Conservation (phyloP, 2,113 vertebrate species). For the Rhegmatorhina hoffmannsi region DNA sequence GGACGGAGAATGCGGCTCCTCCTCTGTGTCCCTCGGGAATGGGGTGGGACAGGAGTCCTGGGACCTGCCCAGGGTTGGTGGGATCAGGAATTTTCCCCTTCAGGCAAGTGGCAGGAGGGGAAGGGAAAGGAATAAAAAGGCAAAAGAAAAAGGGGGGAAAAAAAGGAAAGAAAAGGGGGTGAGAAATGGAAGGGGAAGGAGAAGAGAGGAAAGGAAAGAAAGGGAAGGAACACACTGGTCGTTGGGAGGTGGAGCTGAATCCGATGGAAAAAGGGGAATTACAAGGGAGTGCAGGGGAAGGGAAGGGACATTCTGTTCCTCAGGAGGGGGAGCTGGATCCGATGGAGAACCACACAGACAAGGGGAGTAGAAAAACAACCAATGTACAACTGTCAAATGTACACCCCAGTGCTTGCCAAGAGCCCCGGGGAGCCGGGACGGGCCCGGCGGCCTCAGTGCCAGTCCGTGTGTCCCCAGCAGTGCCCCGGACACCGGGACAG, state of each 20-base stretch:
- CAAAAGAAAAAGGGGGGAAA: not conserved
- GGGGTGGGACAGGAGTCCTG: accelerated
- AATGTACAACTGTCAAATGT: constrained; percentile 55
- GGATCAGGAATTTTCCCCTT: not conserved
- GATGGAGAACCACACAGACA: not conserved
- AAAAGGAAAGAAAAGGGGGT: no score
- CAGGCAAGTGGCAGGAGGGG: not conserved
- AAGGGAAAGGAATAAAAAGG: not conserved
- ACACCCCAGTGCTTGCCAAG: constrained; percentile 24
- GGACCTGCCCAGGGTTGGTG: not conserved
- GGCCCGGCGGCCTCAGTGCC: constrained; percentile 32
- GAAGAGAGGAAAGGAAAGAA: not conserved
- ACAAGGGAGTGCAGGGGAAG: not conserved
- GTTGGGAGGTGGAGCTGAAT: not conserved
- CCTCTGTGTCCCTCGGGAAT: not conserved
- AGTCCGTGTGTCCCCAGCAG: not conserved
- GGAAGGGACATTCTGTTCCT: not conserved
- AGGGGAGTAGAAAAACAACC: not conserved
- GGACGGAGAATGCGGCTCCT: no score
- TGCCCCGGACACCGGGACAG: not conserved
- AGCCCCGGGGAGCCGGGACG: not conserved
- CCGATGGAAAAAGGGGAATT: not conserved
- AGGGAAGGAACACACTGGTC: not conserved
- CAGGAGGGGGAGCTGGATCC: not conserved
- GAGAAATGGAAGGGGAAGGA: no score